Conservation (phyloP, 2,888 invertebrate genomes). For the Hemaris fuciformis region DNA sequence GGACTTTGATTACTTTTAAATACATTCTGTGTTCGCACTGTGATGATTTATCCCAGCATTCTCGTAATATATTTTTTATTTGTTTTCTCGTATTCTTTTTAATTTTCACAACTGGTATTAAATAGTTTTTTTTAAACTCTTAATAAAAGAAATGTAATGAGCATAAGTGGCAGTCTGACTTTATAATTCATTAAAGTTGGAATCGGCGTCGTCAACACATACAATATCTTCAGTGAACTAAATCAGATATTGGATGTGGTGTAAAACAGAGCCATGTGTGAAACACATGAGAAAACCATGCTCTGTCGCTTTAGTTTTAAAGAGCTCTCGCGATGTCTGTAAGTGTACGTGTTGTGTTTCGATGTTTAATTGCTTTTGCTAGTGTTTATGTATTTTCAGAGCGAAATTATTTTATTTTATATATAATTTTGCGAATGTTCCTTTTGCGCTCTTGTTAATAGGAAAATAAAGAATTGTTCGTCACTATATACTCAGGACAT, state of each 20-base stretch:
- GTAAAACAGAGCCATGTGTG: neutral
- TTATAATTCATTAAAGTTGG: neutral
- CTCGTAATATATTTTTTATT: no score
- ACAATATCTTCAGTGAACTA: neutral
- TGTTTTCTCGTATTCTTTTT: no score
- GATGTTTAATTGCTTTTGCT: conserved; percentile 3
- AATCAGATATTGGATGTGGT: neutral
- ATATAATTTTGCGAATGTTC: neutral
- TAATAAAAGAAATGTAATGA: neutral
- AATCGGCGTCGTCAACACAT: neutral
- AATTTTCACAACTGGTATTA: no score
- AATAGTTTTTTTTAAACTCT: no score
- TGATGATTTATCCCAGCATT: no score
- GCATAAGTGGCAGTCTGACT: no score
- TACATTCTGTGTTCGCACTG: no score
- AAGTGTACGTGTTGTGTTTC: neutral
- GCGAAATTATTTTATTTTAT: neutral
- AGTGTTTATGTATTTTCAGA: neutral
- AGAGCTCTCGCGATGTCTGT: conserved; percentile 5
- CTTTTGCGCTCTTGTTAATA: no score
- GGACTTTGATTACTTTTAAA: no score
- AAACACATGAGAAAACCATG: neutral
- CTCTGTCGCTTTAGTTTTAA: neutral
- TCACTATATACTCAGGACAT: no score
- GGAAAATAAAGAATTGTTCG: no score